Conservation (phyloP, 2,113 vertebrate genomes). For the Tichodroma muraria region DNA sequence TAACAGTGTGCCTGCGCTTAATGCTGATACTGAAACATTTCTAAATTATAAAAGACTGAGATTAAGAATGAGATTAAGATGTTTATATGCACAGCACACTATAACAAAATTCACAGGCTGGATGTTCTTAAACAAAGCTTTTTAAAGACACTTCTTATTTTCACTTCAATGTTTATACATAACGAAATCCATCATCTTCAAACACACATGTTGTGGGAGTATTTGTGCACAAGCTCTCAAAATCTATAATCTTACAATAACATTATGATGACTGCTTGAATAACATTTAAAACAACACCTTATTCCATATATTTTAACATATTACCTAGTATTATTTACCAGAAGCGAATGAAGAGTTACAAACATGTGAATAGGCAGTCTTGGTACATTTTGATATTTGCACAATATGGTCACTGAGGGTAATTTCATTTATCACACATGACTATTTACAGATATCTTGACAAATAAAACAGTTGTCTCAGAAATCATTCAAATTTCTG, state of each 20-base stretch:
- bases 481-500: not conserved
- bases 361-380: not conserved
- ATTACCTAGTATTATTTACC: not conserved
- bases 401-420: not conserved
- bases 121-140: not conserved
- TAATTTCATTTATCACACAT: not conserved
- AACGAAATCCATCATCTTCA: not conserved
- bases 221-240: not conserved
- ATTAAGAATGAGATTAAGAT: not conserved
- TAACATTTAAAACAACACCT: not conserved
- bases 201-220: not conserved
- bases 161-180: constrained; percentile 6
- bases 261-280: not conserved
- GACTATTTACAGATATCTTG: not conserved
- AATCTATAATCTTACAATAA: not conserved
- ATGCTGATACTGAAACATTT: not conserved
- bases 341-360: not conserved
- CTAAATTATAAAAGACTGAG: not conserved
- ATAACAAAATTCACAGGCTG: not conserved
- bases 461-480: not conserved
- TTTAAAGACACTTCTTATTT: not conserved
- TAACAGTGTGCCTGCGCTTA: not conserved
- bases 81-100: not conserved
- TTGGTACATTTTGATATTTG: not conserved
- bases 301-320: not conserved